Evolutionary conservation across 2,888 invertebrate species (phyloP).

Genomic region (Lissocephala sabroskyi): DNA sequence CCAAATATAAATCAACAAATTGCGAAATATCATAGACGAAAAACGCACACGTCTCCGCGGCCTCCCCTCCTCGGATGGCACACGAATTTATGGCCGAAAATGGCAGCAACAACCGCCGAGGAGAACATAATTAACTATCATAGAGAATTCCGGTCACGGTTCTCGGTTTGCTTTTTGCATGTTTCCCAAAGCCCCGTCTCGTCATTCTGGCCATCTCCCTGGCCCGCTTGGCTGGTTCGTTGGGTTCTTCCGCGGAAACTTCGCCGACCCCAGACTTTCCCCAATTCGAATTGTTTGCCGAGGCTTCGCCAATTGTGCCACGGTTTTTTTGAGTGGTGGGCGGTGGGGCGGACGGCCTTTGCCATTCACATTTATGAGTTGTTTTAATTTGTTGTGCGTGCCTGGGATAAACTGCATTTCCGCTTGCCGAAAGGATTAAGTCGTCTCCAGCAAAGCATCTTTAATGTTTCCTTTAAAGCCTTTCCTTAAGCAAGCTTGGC

Average conservation of each 20-base stretch:
- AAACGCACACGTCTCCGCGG: no score
- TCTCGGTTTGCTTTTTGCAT: constrained; percentile 18
- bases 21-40: constrained; percentile 22
- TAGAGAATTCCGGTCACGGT: constrained; percentile 56
- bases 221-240: not conserved
- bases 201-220: no score
- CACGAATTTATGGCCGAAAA: constrained; percentile 4
- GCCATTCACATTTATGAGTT: constrained; percentile 34
- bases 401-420: constrained; percentile 42
- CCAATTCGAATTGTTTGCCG: constrained; percentile 11
- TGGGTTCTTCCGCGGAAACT: not conserved
- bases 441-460: no score
- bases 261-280: constrained; percentile 4
- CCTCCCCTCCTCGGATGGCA: no score
- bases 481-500: no score
- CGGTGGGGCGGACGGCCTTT: not conserved
- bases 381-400: constrained; percentile 52
- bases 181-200: not conserved
- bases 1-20: constrained; percentile 46
- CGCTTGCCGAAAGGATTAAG: no score
- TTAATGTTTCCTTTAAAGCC: no score
- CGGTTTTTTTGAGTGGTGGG: not conserved
- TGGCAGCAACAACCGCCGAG: constrained; percentile 16
- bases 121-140: constrained; percentile 56
- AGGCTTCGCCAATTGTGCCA: no score